Evolutionary conservation across 2,888 invertebrate genomes (phyloP), one percentile per base, ranked within the genome.

Genomic region (Tholera decimalis): DNA sequence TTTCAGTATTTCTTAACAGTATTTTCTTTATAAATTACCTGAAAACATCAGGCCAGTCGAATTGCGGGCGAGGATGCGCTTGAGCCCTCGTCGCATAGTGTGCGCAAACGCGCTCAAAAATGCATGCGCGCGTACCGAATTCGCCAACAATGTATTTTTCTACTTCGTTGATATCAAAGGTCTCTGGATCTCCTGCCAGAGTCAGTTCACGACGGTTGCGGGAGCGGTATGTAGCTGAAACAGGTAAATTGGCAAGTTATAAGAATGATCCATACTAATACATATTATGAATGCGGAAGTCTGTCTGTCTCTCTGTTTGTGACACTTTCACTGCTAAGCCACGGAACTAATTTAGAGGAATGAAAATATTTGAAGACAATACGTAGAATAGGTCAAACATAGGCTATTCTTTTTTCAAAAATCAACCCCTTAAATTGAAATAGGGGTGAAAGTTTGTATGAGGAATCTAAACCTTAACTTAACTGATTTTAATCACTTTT

Each of bases 111-210:
- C 97, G 96, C 81, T 98, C 97, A 84, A 97, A 97, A 79, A 98
- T 96, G 88, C 98, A 98, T 30, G 98, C 97, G 73, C 97, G 96
- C 39, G 97, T 96, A 22, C 98, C 98, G 82, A 98, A 96, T 91
- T 98, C 98, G 9, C 96, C 96, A 4, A 97, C 96, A 64, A 98
- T 96, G 90, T 97, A 97, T 89, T 98, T 98, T 92, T 98, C 98
- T n/a, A 98, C 97, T 85, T 97, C 96, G 0, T 93, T 93, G 30
- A 97, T 96, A 88, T 98, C 97, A 58, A 92, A 92, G 37, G 92
- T 89, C 62, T 91, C 93, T 1, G 87, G 81, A 53, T 22, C 64
- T 8, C 54, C 89, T 87, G 46, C 77, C 83, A 87, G 2, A 4
- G 87, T 80, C 11, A 94, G 85, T 79, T 96, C 95, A 57, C 98